Evolutionary conservation across 2,888 invertebrate species (phyloP).

Genomic region (Pseudoips prasinana): DNA sequence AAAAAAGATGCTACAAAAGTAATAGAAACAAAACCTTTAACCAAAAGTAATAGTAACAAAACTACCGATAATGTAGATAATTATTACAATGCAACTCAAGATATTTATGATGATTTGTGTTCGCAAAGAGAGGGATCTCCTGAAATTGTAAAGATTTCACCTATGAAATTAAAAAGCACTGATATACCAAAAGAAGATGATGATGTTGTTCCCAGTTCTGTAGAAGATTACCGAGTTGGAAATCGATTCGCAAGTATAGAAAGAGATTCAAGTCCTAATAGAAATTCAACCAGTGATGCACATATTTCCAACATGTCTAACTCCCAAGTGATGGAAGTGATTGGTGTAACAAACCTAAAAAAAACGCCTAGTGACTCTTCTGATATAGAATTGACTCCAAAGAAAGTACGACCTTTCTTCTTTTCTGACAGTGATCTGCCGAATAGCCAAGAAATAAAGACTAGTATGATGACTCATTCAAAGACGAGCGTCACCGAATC

Average conservation of each 20-base stretch:
- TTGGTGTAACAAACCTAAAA: conserved; percentile 37
- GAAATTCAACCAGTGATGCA: conserved; percentile 30
- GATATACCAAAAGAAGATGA: conserved; percentile 17
- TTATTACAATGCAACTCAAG: conserved; percentile 66
- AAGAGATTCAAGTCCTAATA: conserved; percentile 24
- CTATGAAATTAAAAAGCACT: conserved; percentile 2
- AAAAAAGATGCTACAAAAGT: conserved; percentile 46
- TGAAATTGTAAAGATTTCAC: conserved; percentile 8
- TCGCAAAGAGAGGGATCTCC: conserved; percentile 45
- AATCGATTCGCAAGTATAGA: conserved; percentile 32
- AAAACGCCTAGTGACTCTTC: conserved; percentile 51
- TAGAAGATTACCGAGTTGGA: conserved; percentile 35
- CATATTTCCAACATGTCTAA: conserved; percentile 39
- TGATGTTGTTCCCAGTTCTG: conserved; percentile 40
- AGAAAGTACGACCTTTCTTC: conserved; percentile 46
- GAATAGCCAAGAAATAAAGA: conserved; percentile 68
- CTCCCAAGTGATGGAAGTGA: conserved; percentile 41
- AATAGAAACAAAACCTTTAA: too few relatives aligned
- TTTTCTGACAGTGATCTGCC: conserved; percentile 60
- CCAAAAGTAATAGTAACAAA: conserved; percentile 19
- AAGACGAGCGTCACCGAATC: conserved; percentile 41
- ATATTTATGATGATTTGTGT: conserved; percentile 59
- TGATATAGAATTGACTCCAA: conserved; percentile 55
- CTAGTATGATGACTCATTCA: conserved; percentile 35
- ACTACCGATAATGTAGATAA: conserved; percentile 35